Conservation (phyloP, 1,140 invertebrate species). For the Eriosoma lanigerum region DNA sequence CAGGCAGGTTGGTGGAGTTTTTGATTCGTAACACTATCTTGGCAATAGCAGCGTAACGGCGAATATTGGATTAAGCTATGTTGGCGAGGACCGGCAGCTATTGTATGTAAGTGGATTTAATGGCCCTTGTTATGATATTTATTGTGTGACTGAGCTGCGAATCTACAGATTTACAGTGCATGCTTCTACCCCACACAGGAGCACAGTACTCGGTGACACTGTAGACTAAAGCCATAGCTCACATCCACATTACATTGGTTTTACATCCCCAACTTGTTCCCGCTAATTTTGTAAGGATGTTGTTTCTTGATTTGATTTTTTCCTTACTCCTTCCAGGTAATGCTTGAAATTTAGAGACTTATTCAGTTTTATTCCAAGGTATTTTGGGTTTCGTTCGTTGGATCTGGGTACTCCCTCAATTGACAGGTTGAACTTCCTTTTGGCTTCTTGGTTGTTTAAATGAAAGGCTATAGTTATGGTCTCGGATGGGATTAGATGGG, state of each 20-base stretch:
- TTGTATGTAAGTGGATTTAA: no score
- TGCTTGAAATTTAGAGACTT: slow-evolving; percentile 3
- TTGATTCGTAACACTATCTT: background rate
- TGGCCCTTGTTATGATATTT: no score
- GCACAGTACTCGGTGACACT: background rate
- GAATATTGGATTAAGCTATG: background rate
- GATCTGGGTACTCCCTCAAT: background rate
- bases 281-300: background rate
- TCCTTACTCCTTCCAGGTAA: background rate
- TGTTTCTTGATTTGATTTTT: background rate
- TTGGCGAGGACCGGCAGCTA: no score
- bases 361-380: background rate
- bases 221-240: background rate
- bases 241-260: background rate
- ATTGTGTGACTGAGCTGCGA: background rate
- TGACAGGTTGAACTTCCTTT: background rate
- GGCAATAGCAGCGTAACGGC: background rate
- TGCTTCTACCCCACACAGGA: background rate
- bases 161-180: background rate
- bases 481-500: background rate
- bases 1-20: background rate
- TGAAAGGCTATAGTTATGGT: background rate
- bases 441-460: background rate
- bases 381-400: background rate
- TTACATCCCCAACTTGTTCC: slow-evolving; percentile 13